A percentile compares a stretch with the other conserved stretches of the same genome.
phyloP scores from a whole-genome alignment of 2,888 invertebrate species.

The Epinotia nisella region DNA sequence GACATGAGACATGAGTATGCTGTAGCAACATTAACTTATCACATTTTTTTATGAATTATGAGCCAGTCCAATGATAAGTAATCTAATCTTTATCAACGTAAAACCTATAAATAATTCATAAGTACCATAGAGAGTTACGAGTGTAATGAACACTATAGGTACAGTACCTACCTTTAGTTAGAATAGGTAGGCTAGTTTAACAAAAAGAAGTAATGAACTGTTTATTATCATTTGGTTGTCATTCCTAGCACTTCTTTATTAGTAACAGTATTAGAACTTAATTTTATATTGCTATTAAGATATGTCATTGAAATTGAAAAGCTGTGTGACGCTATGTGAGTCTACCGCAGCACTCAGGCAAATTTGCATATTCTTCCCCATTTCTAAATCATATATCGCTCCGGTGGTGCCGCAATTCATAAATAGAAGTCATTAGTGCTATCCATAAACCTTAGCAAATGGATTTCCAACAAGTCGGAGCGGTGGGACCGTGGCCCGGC shows the following conservation, averaged over 20 bases:
- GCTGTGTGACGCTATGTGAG: not conserved
- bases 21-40: not conserved
- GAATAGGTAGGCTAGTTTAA: not conserved
- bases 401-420: slow-evolving; percentile 34
- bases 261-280: not conserved
- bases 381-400: slow-evolving; percentile 34
- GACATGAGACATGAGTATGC: not conserved
- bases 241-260: not conserved
- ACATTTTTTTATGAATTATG: not conserved
- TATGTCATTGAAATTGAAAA: not conserved
- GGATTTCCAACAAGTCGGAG: slow-evolving; percentile 36
- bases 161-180: too few species aligned
- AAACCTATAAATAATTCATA: not conserved
- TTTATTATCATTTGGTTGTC: not conserved
- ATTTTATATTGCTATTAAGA: not conserved
- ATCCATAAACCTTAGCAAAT: slow-evolving; percentile 43
- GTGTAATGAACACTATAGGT: not conserved
- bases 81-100: too few species aligned
- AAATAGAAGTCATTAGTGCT: slow-evolving; percentile 42
- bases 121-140: too few species aligned
- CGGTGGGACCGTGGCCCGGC: slow-evolving; percentile 21
- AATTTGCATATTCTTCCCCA: slow-evolving; percentile 32
- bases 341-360: slow-evolving; percentile 12
- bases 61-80: not conserved
- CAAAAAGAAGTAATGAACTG: too few species aligned